Base-by-base conservation (phyloP, 2,113 vertebrate genomes). In the Nettapus auritus region DNA sequence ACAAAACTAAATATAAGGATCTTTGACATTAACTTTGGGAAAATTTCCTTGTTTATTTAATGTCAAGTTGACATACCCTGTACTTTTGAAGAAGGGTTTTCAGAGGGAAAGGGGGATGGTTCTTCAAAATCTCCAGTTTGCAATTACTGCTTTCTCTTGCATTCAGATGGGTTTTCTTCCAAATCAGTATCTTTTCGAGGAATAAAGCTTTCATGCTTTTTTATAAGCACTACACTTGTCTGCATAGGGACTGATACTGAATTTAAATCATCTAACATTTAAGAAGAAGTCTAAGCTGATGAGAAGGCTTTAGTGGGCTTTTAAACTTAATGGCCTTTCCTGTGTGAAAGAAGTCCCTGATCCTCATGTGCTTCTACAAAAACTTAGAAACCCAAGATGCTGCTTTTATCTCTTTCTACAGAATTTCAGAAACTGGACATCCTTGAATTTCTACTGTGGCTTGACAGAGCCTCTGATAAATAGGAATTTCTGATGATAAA, bases 351-450 rank as follows among this genome's bases (percentile, higher is more conserved):
- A 12, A 29, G 67, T 26, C 6, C 10, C 23, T 71, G 56, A 22
- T 23, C 23, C 20, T 55, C 11, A 2, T 8, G 1, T 2, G 3
- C 29, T 33, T 34, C 8, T n/a, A 4, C 1, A 1, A 46, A 59
- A 62, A 33, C 33, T 26, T 71, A n/a, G n/a, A n/a, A n/a, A n/a
- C n/a, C n/a, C n/a, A n/a, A n/a, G n/a, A n/a, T n/a, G n/a, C n/a
- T n/a, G n/a, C n/a, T n/a, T n/a, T n/a, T n/a, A 14, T 21, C 36
- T 55, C 42, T 83, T 87, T 33, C 66, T 33, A 4, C 36, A 21
- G 53, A 33, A 36, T 82, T 78, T 11, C 46, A 29, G 28, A 25
- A 55, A 14, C 17, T 5, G 7, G 17, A 7, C 0, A 1, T 3
- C 66, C 56, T 9, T 56, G 29, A 4, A 3, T 29, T 82, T 70